Conservation (phyloP, 2,797 vertebrate genomes). For the Limnodromus scolopaceus region DNA sequence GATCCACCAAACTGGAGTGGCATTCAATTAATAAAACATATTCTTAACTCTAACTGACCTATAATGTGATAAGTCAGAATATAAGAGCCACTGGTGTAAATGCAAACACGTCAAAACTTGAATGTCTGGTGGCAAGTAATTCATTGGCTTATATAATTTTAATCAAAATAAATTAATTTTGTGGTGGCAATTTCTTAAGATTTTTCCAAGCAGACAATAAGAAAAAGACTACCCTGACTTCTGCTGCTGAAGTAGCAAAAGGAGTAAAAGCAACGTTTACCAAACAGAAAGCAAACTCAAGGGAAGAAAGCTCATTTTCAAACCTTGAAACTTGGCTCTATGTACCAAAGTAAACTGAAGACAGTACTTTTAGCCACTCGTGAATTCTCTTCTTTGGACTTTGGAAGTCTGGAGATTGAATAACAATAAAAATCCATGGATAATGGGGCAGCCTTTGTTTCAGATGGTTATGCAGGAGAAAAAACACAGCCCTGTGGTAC, state of each 20-base stretch:
- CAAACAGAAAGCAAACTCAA: neutral
- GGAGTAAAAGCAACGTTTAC: neutral
- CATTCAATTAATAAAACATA: neutral
- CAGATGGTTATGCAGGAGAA: neutral
- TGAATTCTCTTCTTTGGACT: neutral
- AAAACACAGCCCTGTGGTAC: neutral
- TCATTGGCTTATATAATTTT: neutral
- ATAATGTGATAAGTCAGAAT: neutral
- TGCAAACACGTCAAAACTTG: neutral
- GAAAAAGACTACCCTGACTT: neutral
- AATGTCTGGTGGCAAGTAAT: neutral
- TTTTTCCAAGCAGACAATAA: neutral
- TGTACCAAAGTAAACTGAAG: neutral
- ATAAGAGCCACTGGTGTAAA: neutral
- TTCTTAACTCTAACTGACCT: neutral
- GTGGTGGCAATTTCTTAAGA: neutral
- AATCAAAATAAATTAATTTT: neutral
- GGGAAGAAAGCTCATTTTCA: neutral
- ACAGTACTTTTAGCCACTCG: rapidly evolving
- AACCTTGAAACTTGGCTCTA: neutral
- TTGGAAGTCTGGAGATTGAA: neutral
- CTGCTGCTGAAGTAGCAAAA: neutral
- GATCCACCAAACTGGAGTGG: neutral
- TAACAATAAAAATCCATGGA: neutral
- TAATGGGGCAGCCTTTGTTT: neutral